Conservation (phyloP, 2,888 invertebrate genomes). For the Dermolepida albohirtum region DNA sequence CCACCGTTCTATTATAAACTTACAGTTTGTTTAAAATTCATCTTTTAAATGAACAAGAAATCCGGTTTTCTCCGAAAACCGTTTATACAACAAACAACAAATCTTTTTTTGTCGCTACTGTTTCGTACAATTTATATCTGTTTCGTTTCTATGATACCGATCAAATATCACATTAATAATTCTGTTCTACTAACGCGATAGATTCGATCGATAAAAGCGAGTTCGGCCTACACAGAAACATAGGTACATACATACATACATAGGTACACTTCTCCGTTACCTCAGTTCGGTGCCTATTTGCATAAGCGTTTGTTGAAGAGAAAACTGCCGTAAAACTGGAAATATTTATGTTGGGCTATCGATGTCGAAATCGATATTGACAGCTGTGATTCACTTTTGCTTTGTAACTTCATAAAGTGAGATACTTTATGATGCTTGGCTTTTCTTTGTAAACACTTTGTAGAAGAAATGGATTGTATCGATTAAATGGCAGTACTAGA, state of each 20-base stretch:
- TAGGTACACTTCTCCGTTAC: constrained; percentile 14
- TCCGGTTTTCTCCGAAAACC: constrained; percentile 1
- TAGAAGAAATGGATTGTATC: too few relatives aligned
- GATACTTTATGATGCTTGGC: too few relatives aligned
- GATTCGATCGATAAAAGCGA: constrained; percentile 28
- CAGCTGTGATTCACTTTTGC: too few relatives aligned
- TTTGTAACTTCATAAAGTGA: too few relatives aligned
- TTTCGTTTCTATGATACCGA: constrained; percentile 15
- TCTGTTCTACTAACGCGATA: constrained; percentile 33
- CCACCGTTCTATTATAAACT: neutral
- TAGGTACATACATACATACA: constrained; percentile 14
- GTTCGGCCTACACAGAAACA: constrained; percentile 15
- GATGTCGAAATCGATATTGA: constrained; percentile 32
- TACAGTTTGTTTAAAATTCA: constrained; percentile 5
- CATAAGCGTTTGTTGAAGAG: constrained; percentile 25
- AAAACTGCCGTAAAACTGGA: constrained; percentile 37
- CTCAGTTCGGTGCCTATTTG: constrained; percentile 13
- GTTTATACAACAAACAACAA: constrained; percentile 9
- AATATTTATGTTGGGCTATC: constrained; percentile 22
- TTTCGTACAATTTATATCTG: neutral
- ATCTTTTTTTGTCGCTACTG: constrained; percentile 15
- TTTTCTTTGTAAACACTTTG: too few relatives aligned
- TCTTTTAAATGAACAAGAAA: constrained; percentile 6
- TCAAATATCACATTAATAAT: constrained; percentile 34
- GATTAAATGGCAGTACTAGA: too few relatives aligned